A percentile compares a stretch with the other conserved stretches of the same genome.
phyloP scores from a whole-genome alignment of 2,888 invertebrate species.

The Smittia aterrima region DNA sequence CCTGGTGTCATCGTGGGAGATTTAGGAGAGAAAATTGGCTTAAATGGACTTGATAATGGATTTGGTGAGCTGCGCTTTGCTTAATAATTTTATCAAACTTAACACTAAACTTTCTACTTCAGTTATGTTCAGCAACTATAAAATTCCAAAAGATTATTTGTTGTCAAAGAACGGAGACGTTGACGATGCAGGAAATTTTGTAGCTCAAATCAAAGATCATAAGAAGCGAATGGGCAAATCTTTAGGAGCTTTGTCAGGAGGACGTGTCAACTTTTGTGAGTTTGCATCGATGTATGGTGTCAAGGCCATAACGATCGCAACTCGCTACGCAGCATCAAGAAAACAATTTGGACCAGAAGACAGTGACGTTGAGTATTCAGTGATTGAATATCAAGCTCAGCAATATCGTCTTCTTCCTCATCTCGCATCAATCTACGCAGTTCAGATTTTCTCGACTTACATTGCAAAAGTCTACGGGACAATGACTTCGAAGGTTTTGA shows the following conservation, averaged over 20 bases:
- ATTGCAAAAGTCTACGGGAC: slow-evolving; percentile 55
- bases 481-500: slow-evolving; percentile 56
- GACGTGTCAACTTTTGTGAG: slow-evolving; percentile 72
- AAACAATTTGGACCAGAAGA: slow-evolving; percentile 82
- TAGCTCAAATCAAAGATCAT: slow-evolving; percentile 75
- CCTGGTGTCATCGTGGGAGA: slow-evolving; percentile 86
- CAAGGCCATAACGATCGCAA: slow-evolving; percentile 77
- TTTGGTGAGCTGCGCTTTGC: slow-evolving; percentile 50
- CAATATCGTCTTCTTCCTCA: slow-evolving; percentile 77
- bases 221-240: slow-evolving; percentile 82
- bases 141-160: slow-evolving; percentile 73
- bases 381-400: slow-evolving; percentile 90
- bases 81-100: too few species aligned
- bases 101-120: too few species aligned
- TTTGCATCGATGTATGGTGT: slow-evolving; percentile 63
- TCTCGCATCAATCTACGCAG: slow-evolving; percentile 65
- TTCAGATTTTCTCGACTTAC: slow-evolving; percentile 62
- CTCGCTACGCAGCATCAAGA: slow-evolving; percentile 82
- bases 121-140: slow-evolving; percentile 75
- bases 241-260: slow-evolving; percentile 77
- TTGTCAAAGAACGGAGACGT: slow-evolving; percentile 86
- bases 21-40: slow-evolving; percentile 86
- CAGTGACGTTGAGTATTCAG: slow-evolving; percentile 69
- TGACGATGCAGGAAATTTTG: slow-evolving; percentile 77
- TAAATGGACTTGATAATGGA: slow-evolving; percentile 95